These are phyloP conservation scores for Agapornis canus DNA, from an alignment of 2,797 vertebrate genomes.

Conservation along the genomic window DNA sequence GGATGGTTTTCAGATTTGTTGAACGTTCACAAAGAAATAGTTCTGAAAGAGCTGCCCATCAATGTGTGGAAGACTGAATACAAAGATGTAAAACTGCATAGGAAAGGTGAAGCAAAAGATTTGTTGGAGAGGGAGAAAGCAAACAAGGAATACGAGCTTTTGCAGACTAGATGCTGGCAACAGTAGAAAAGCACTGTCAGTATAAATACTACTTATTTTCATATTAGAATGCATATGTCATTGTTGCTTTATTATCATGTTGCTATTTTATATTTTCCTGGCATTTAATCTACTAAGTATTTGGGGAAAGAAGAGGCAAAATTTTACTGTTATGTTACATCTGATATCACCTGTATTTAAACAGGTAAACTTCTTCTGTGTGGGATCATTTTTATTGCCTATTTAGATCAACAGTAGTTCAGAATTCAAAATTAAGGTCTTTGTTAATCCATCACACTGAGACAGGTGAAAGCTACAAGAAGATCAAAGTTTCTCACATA, in stretches of 20 bases:
- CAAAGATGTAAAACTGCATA: neutral
- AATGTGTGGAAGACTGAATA: neutral
- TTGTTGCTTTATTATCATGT: neutral
- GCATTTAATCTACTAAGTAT: neutral
- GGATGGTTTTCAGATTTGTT: neutral
- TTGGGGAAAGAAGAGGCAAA: neutral
- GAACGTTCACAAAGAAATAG: neutral
- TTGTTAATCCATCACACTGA: neutral
- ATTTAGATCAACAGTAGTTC: neutral
- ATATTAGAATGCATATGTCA: neutral
- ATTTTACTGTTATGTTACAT: neutral
- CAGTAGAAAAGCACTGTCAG: neutral
- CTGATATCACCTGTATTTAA: neutral
- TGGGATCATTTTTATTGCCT: conserved; percentile 1
- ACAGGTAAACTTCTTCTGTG: neutral
- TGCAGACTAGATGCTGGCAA: neutral
- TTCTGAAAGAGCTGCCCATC: neutral
- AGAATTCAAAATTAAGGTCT: neutral
- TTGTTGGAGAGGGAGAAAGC: rapidly evolving
- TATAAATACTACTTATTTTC: neutral
- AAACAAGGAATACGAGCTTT: neutral
- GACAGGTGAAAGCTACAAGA: conserved; percentile 8
- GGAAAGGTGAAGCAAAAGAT: neutral
- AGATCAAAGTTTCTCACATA: neutral
- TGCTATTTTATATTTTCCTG: neutral